Percentiles rank a stretch among this genome's conserved stretches.
These are phyloP conservation scores for Deroplatys truncata DNA, from an alignment of 2,888 invertebrate genomes.

Conservation along the genomic window DNA sequence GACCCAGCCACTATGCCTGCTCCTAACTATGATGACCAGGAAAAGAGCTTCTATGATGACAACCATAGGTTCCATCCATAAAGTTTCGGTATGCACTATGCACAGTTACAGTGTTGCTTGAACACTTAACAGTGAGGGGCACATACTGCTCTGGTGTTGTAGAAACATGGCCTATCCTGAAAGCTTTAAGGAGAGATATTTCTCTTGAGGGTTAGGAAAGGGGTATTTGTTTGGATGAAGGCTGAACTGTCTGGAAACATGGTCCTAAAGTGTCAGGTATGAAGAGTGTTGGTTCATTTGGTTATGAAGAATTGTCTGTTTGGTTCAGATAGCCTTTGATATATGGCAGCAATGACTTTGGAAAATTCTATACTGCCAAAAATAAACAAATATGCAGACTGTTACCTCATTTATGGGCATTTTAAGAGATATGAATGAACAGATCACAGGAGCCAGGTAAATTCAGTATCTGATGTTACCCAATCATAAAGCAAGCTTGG, in stretches of 20 bases:
- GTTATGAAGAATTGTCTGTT: not conserved
- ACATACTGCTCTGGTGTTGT: not conserved
- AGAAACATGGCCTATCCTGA: not conserved
- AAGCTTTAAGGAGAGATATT: not conserved
- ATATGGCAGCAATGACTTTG: not conserved
- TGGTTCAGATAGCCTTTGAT: not conserved
- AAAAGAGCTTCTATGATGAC: slow-evolving; percentile 23
- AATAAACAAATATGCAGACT: not conserved
- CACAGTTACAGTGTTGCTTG: not conserved
- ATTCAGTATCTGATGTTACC: too few species aligned
- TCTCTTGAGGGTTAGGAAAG: not conserved
- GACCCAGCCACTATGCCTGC: slow-evolving; percentile 14
- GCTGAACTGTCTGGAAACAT: not conserved
- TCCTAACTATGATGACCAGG: slow-evolving; percentile 11
- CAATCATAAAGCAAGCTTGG: too few species aligned
- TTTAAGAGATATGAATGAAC: too few species aligned
- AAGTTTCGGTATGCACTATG: not conserved
- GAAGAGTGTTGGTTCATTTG: not conserved
- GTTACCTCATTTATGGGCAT: not conserved
- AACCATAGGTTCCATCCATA: not conserved
- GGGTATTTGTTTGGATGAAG: not conserved
- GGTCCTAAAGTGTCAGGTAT: not conserved
- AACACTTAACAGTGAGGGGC: not conserved
- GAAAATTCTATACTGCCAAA: too few species aligned
- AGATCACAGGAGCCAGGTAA: too few species aligned